Percentiles rank a stretch among this genome's conserved stretches.
Conservation (phyloP, 2,797 vertebrate genomes). For the Melanotaenia nigrans region DNA sequence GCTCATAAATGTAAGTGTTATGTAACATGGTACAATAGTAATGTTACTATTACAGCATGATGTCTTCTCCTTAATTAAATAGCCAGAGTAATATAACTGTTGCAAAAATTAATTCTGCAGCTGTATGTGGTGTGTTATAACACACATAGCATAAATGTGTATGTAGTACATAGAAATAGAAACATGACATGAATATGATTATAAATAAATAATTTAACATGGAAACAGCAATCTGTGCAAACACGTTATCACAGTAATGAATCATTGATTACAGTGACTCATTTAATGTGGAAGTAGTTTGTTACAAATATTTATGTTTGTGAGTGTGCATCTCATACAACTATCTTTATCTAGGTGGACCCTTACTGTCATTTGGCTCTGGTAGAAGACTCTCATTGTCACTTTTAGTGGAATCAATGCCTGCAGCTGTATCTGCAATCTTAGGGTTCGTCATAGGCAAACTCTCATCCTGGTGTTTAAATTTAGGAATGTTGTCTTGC, state of each 20-base stretch:
- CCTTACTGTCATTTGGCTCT: constrained; percentile 60
- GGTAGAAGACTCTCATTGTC: constrained; percentile 64
- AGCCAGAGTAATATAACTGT: background rate
- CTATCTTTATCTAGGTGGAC: constrained; percentile 30
- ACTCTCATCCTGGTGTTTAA: constrained; percentile 74
- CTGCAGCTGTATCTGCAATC: constrained; percentile 51
- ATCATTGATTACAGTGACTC: constrained; percentile 40
- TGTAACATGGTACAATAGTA: constrained; percentile 5
- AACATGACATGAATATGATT: background rate
- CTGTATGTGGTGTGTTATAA: background rate
- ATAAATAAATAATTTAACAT: constrained; percentile 12
- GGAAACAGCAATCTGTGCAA: constrained; percentile 12
- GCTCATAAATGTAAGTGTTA: constrained; percentile 11
- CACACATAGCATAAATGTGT: background rate
- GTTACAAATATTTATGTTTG: constrained; percentile 47
- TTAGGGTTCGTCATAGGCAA: constrained; percentile 51
- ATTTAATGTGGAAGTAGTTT: constrained; percentile 45
- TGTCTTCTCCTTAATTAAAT: constrained; percentile 7
- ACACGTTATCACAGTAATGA: constrained; percentile 39
- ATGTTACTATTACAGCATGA: background rate
- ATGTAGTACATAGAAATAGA: background rate
- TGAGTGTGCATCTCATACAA: constrained; percentile 19
- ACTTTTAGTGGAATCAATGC: constrained; percentile 49
- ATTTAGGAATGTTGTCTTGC: constrained; percentile 83
- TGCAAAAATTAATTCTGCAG: constrained; percentile 11